Evolutionary conservation across 2,888 invertebrate species (phyloP).

Genomic region (Lithophane socia): DNA sequence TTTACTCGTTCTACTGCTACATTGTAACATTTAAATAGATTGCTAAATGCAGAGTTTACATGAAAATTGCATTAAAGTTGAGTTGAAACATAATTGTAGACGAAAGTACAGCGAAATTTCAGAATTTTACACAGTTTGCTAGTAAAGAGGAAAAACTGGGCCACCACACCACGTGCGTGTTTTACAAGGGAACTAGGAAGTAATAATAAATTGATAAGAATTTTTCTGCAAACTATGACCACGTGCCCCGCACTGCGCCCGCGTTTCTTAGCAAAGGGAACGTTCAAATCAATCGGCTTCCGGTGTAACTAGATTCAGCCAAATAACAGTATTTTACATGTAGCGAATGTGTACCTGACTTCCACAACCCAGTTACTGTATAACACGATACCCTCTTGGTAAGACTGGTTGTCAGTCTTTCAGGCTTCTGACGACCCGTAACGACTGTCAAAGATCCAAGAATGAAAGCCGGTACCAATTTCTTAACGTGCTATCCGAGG

Average conservation of each 20-base stretch:
- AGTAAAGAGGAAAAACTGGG: not conserved
- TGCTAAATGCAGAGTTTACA: not conserved
- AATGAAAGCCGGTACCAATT: too few species aligned
- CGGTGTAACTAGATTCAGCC: too few species aligned
- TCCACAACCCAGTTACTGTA: too few species aligned
- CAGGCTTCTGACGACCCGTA: too few species aligned
- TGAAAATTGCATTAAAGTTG: conserved; percentile 4
- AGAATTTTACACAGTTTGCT: not conserved
- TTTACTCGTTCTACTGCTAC: not conserved
- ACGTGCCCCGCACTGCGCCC: not conserved
- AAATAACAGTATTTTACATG: too few species aligned
- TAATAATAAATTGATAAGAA: not conserved
- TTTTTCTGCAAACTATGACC: not conserved
- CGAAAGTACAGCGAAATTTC: conserved; percentile 4
- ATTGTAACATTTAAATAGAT: not conserved
- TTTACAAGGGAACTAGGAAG: not conserved
- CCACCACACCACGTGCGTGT: not conserved
- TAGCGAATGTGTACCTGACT: too few species aligned
- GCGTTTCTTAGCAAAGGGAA: too few species aligned
- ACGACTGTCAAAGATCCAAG: too few species aligned
- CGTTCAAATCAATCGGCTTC: not conserved
- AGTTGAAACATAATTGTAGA: not conserved
- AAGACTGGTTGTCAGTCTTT: too few species aligned
- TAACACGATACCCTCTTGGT: too few species aligned
- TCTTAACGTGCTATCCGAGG: too few species aligned